Evolutionary conservation across 1,140 invertebrate genomes (phyloP).

Genomic region (Cephus cinctus): DNA sequence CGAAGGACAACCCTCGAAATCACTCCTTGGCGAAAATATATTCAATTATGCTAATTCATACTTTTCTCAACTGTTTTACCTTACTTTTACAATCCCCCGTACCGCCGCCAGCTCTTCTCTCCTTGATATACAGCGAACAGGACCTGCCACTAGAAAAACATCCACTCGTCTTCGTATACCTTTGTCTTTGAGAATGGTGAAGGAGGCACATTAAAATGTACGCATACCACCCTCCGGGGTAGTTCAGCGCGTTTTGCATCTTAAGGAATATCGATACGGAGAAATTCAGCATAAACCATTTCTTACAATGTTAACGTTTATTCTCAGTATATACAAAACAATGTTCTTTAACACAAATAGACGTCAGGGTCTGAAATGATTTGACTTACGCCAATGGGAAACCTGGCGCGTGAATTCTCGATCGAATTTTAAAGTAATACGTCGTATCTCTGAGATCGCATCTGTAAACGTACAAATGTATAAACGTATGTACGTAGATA

Average conservation of each 20-base stretch:
- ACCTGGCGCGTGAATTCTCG: too few species aligned
- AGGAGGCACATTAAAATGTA: not conserved
- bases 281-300: conserved; percentile 1
- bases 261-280: not conserved
- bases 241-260: too few species aligned
- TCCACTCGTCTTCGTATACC: not conserved
- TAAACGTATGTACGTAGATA: conserved; percentile 32
- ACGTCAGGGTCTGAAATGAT: not conserved
- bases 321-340: conserved; percentile 49
- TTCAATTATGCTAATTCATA: too few species aligned
- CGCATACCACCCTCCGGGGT: not conserved
- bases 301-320: conserved; percentile 40
- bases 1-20: not conserved
- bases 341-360: conserved; percentile 27
- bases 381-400: not conserved
- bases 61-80: not conserved
- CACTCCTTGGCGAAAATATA: too few species aligned
- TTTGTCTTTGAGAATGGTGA: not conserved
- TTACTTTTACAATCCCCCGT: not conserved
- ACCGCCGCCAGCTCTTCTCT: too few species aligned
- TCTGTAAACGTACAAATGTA: conserved; percentile 44
- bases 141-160: not conserved
- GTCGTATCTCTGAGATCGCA: conserved; percentile 34
- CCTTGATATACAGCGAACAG: too few species aligned
- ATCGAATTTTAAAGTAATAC: conserved; percentile 19